Base-by-base conservation (phyloP, 1,140 invertebrate species). In the Drosophila watanabei region DNA sequence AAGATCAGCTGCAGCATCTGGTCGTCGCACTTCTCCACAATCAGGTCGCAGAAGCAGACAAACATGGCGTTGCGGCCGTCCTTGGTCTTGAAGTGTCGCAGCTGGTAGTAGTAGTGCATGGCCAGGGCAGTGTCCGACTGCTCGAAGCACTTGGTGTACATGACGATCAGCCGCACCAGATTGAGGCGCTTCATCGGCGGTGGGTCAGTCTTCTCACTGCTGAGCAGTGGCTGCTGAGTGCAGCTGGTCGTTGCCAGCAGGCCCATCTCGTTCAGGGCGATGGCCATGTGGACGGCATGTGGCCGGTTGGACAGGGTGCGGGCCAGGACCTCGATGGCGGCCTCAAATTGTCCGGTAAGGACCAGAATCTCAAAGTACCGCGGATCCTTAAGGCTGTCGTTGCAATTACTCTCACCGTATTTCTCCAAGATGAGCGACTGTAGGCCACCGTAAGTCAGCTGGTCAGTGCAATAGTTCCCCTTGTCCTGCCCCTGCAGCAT, bases 261-360 rank as follows among this genome's bases (percentile, higher is more conserved):
- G 86, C 96, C 96, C 5, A 97, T 94, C 92, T 99, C 97, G 89
- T 97, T 97, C 52, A 99, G 94, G 20, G 97, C 97, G 20, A 99
- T 95, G 1, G 98, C 98, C 92, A 99, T 96, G 93, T 99, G 98
- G 2, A 99, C 97, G 41, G 97, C 97, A 93, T 99, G 98, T 35
- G 96, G 95, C 83, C 97, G 94, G 91, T 95, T 96, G 69, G 95
- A 94, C 66, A 94, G 95, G 72, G 75, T 93, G 65, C 98, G 95
- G 2, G 97, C 96, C 49, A 99, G 93, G 94, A 99, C 99, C 93
- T 99, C 98, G 49, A 99, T 96, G 4, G 98, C 98, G 2, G 98
- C 96, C 94, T 99, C 98, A 94, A 99, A 99, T 92, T 99, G 98
- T 4, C 97, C 98, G 51, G 98, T 99, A 5, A 99, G 94, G 49